phyloP scores from a whole-genome alignment of 2,797 vertebrate genomes.

The Neostethus bicornis region DNA sequence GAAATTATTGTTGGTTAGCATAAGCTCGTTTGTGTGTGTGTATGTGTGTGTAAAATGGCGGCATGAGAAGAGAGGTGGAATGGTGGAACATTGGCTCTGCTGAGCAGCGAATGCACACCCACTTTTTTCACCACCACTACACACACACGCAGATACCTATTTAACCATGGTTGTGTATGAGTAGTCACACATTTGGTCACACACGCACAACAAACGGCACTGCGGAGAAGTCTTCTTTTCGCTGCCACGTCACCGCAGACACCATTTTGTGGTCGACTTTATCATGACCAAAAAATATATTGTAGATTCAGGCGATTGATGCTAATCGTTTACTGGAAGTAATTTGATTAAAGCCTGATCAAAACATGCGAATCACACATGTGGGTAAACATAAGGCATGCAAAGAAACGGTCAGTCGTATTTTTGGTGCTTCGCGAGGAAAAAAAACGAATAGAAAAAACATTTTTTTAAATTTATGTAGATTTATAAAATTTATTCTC shows the following conservation, averaged over 20 bases:
- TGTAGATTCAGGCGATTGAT: slow-evolving; percentile 33
- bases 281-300: slow-evolving; percentile 43
- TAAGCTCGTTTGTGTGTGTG: slow-evolving; percentile 33
- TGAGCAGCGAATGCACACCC: slow-evolving; percentile 54
- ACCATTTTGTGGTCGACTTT: slow-evolving; percentile 73
- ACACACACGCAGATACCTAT: slow-evolving; percentile 29
- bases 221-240: slow-evolving; percentile 48
- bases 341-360: slow-evolving; percentile 48
- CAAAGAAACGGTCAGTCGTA: no score
- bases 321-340: slow-evolving; percentile 10
- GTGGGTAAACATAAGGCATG: slow-evolving; percentile 53
- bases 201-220: slow-evolving; percentile 65
- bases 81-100: slow-evolving; percentile 69
- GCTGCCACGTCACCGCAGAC: slow-evolving; percentile 52
- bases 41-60: slow-evolving; percentile 73
- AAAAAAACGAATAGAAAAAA: background rate
- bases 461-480: background rate
- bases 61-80: slow-evolving; percentile 62
- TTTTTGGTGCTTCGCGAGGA: no score
- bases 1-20: slow-evolving; percentile 34
- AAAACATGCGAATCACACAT: slow-evolving; percentile 53
- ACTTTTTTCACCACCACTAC: slow-evolving; percentile 8
- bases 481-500: background rate
- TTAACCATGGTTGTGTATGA: slow-evolving; percentile 49
- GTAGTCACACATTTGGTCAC: slow-evolving; percentile 51